Evolutionary conservation across 2,113 vertebrate genomes (phyloP).

Genomic region (Tonatia bakeri): DNA sequence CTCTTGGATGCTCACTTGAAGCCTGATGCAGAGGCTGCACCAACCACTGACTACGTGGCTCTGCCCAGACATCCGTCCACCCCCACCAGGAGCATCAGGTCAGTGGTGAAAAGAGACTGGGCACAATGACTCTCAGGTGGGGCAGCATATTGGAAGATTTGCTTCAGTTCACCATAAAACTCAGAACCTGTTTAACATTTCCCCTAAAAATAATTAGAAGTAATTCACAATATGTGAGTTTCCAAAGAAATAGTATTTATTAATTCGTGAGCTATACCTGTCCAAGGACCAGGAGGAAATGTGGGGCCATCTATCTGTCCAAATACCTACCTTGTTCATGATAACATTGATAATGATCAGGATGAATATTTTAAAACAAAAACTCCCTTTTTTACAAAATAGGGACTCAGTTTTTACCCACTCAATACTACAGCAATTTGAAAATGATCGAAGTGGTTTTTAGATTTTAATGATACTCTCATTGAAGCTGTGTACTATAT

Average conservation of each 20-base stretch:
- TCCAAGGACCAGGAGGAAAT: not conserved
- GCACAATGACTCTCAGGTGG: accelerated
- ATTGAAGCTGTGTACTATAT: accelerated
- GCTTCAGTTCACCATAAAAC: not conserved
- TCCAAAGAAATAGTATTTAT: not conserved
- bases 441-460: not conserved
- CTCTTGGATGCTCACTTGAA: accelerated
- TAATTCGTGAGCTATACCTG: not conserved
- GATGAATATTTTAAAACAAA: not conserved
- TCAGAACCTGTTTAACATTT: not conserved
- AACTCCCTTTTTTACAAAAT: not conserved
- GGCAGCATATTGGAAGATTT: accelerated
- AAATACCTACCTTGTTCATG: not conserved
- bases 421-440: not conserved
- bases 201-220: not conserved
- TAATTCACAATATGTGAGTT: not conserved
- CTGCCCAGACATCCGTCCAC: accelerated
- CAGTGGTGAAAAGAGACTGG: accelerated
- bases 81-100: accelerated
- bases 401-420: not conserved
- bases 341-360: not conserved
- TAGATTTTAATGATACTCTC: not conserved
- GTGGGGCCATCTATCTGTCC: not conserved
- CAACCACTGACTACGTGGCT: accelerated
- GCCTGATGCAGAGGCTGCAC: accelerated